phyloP scores from a whole-genome alignment of 2,113 vertebrate species.

The Prunella himalayana region DNA sequence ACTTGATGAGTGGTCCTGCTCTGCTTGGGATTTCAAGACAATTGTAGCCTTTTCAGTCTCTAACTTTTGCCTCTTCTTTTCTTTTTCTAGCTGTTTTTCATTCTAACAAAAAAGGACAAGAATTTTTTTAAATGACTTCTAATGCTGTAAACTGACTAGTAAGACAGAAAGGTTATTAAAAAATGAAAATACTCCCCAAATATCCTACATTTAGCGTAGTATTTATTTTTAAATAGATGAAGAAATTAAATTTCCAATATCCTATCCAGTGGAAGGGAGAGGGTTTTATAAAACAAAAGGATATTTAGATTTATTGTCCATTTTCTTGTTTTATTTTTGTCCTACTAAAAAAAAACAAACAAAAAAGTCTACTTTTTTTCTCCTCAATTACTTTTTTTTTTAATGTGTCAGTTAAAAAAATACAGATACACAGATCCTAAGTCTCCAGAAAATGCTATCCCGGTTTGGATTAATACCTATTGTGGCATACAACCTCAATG shows the following conservation, averaged over 20 bases:
- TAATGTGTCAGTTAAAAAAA: background rate
- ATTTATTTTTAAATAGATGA: background rate
- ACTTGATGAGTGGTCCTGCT: conserved; percentile 28
- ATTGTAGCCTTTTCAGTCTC: conserved; percentile 29
- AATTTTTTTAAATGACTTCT: background rate
- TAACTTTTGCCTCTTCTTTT: conserved; percentile 69
- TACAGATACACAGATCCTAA: background rate
- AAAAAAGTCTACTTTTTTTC: background rate
- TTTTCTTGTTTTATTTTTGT: background rate
- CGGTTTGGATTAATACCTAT: background rate
- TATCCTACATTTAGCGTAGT: background rate
- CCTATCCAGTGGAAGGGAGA: background rate
- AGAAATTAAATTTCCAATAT: background rate
- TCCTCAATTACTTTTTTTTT: background rate
- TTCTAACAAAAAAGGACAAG: conserved; percentile 73
- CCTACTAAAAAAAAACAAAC: background rate
- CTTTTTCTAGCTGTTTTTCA: conserved; percentile 79
- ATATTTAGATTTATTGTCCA: background rate
- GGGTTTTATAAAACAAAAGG: background rate
- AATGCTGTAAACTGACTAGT: background rate
- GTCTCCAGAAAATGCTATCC: background rate
- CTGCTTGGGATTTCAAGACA: background rate
- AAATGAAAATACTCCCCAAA: background rate
- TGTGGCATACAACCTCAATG: background rate
- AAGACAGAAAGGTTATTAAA: background rate